Conservation (phyloP, 2,888 invertebrate genomes). For the Drosophila paranaensis region DNA sequence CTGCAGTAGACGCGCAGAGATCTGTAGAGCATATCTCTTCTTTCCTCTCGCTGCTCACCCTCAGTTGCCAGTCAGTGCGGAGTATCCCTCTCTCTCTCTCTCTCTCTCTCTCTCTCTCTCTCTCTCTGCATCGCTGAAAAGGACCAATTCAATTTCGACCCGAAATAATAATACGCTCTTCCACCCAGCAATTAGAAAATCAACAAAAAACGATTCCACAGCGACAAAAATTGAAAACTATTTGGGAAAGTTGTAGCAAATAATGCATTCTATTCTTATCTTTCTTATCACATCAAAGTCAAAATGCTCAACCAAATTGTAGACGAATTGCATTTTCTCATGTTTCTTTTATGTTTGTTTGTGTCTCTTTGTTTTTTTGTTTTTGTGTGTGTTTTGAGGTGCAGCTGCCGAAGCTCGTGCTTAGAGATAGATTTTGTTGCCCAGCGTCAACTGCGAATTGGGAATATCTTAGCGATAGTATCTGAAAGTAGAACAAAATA, state of each 20-base stretch:
- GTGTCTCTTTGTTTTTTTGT: not conserved
- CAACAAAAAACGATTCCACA: slow-evolving; percentile 5
- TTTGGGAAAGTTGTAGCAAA: slow-evolving; percentile 45
- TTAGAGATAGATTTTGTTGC: slow-evolving; percentile 26
- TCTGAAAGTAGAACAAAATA: slow-evolving; percentile 60
- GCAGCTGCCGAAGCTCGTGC: slow-evolving; percentile 36
- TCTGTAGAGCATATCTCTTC: not conserved
- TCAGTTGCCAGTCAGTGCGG: not conserved
- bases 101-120: not conserved
- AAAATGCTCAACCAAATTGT: slow-evolving; percentile 45
- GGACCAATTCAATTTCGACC: slow-evolving; percentile 5
- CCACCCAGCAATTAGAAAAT: not conserved
- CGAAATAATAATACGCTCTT: not conserved
- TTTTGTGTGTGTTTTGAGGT: slow-evolving; percentile 10
- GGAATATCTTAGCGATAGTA: slow-evolving; percentile 56
- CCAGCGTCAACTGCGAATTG: slow-evolving; percentile 27
- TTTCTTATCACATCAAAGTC: slow-evolving; percentile 55
- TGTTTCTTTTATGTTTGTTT: not conserved
- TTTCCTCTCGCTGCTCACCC: not conserved
- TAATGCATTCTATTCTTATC: slow-evolving; percentile 55
- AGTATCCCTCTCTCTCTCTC: no score
- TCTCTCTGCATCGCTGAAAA: not conserved
- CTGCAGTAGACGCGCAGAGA: slow-evolving; percentile 10
- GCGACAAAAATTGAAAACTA: slow-evolving; percentile 42
- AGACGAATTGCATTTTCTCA: slow-evolving; percentile 22